Base-by-base conservation (phyloP, 2,113 vertebrate genomes). In the Nycticorax nycticorax region DNA sequence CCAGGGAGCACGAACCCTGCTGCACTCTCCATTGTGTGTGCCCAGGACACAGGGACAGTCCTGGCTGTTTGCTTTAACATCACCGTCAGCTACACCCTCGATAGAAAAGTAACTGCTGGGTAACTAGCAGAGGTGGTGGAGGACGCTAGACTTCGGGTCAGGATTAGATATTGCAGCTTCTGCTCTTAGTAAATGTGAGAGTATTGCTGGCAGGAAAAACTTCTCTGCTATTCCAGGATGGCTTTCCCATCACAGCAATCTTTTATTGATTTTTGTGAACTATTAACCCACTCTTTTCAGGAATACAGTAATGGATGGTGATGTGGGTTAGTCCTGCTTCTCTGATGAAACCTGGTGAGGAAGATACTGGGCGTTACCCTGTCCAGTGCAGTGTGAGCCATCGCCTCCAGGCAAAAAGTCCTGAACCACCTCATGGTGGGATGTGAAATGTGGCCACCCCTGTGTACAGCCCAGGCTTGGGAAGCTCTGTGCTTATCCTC, bases 261-360 rank as follows among this genome's bases (percentile, higher is more conserved):
- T 66, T 52, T 28, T 77, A 80, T 85, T 6, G 95, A 88, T 89
- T 95, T 91, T 69, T 69, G 45, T 88, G 77, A 93, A 59, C 62
- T 50, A 47, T 93, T 95, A 92, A 85, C 92, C 91, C 86, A 26
- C 28, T 89, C 62, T 91, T 95, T 95, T 89, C 93, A 96, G 89
- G 93, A 94, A 89, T 19, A 30, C 21, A 32, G 47, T 67, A 41
- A 17, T 7, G 47, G 55, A n/a, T 77, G 47, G 23, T 69, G 55
- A 12, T 55, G 59, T 32, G 74, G 47, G 20, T 60, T 73, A 73
- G 33, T 59, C 17, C n/a, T 63, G 47, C 67, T 90, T 63, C 82
- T 82, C 43, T 85, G 74, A 33, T 7, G 27, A 53, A 75, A 32
- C 2, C 69, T 37, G 41, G 2, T 35, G 75, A 63, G n/a, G 50